Evolutionary conservation across 2,113 vertebrate genomes (phyloP).

Genomic region (Melanerpes aurifrons): DNA sequence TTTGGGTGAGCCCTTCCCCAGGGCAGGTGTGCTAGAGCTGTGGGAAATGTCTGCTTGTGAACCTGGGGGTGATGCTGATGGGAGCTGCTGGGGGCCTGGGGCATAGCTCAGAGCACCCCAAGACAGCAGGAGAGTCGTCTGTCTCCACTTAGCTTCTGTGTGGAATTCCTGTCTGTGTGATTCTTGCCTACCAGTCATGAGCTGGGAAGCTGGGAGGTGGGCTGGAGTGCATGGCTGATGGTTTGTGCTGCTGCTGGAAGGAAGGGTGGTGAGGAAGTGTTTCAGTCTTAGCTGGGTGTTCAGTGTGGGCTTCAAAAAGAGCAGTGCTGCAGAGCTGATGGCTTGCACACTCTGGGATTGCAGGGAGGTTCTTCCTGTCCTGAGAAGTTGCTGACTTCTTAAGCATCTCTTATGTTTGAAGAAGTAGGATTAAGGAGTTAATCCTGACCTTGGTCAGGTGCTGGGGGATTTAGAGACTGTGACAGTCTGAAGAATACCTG

Average conservation of each 20-base stretch:
- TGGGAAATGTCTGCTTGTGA: not conserved
- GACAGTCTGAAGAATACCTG: not conserved
- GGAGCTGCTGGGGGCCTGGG: not conserved
- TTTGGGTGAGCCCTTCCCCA: not conserved
- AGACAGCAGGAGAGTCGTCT: too few relatives aligned
- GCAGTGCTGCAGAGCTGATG: accelerated
- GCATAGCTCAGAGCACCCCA: not conserved
- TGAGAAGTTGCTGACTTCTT: not conserved
- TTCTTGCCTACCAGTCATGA: not conserved
- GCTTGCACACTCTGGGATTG: accelerated
- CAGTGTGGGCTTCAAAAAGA: not conserved
- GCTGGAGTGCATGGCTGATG: accelerated
- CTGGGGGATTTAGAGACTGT: not conserved
- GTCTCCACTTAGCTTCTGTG: not conserved
- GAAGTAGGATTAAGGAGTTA: not conserved
- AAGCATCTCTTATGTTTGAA: not conserved
- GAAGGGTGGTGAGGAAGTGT: not conserved
- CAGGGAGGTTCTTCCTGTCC: not conserved
- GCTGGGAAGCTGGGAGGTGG: not conserved
- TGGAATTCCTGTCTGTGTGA: accelerated
- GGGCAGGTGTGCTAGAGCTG: not conserved
- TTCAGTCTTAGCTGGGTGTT: accelerated
- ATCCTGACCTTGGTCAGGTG: not conserved
- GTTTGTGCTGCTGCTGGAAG: not conserved
- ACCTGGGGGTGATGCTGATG: not conserved